Evolutionary conservation across 2,888 invertebrate species (phyloP), one percentile per base, ranked within the genome.

Genomic region (Cosmia pyralina): DNA sequence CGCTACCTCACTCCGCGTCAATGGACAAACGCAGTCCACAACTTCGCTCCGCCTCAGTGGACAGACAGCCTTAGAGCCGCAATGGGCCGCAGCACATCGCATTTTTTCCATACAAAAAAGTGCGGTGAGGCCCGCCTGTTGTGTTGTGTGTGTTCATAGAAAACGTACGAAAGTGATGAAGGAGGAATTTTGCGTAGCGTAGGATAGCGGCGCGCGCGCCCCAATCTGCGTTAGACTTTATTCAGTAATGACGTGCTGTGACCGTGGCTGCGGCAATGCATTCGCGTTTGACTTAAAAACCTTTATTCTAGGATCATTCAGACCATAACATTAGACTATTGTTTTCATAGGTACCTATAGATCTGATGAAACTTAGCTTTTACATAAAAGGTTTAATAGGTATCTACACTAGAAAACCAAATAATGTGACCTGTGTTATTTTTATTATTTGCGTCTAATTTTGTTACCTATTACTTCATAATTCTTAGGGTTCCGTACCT

Each of bases 251-350:
- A 81, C 71, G 68, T 53, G 70, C 59, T 62, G 53, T 70, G 79
- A 79, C 82, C 75, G 82, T 44, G 48, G 44, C 78, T 82, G 57
- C 64, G 41, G 28, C 66, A 72, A 72, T 82, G 75, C 80, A 77
- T 72, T 73, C 64, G 79, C 72, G 60, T 84, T 81, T 84, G 81
- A 82, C 85, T 82, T 82, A 83, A 72, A 83, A 75, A 69, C 64
- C 77, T 77, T 79, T 76, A 72, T 66, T 48, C 11, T 59, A 59
- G 53, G 81, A 75, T 74, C 70, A 66, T 79, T 48, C n/a, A 17
- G 59, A 46, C n/a, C 44, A 66, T 53, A 69, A 73, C 64, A 57
- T 70, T 64, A 59, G 64, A 67, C 48, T 59, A 55, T 68, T 60
- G 17, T 65, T 78, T 68, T 58, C 62, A 84, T 69, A 80, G 68